Percentiles rank a stretch among this genome's conserved stretches.
phyloP scores from a whole-genome alignment of 2,888 invertebrate species.

The Trachelus troglodyta region DNA sequence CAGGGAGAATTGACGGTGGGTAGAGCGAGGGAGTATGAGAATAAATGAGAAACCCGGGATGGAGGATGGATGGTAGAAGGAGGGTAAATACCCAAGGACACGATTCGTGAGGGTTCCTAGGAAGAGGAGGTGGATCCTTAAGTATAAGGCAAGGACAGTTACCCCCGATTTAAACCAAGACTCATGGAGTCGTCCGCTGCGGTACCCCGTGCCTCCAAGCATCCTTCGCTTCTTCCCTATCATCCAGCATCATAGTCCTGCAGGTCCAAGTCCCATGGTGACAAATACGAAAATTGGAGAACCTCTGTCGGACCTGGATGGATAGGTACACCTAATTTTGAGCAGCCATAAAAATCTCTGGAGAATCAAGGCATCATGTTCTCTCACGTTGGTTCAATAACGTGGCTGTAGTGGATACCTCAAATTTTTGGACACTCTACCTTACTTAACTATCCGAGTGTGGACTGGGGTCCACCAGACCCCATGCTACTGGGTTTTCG shows the following conservation, averaged over 20 bases:
- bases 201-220: slow-evolving; percentile 36
- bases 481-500: no score
- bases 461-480: no score
- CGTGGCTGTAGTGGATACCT: no score
- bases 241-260: neutral
- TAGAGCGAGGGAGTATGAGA: slow-evolving; percentile 7
- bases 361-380: no score
- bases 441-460: no score
- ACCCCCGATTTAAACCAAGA: slow-evolving; percentile 21
- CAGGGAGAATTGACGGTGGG: slow-evolving; percentile 4
- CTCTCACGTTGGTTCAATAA: no score
- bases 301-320: neutral
- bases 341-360: no score
- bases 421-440: no score
- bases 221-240: slow-evolving; percentile 28
- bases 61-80: neutral
- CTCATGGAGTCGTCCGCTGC: slow-evolving; percentile 26
- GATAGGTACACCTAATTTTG: no score
- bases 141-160: slow-evolving; percentile 19
- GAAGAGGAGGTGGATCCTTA: slow-evolving; percentile 11
- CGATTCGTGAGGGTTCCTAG: neutral
- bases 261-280: neutral
- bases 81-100: neutral
- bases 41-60: slow-evolving; percentile 17
- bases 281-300: neutral